phyloP scores from a whole-genome alignment of 2,113 vertebrate species.

The Zootoca vivipara region DNA sequence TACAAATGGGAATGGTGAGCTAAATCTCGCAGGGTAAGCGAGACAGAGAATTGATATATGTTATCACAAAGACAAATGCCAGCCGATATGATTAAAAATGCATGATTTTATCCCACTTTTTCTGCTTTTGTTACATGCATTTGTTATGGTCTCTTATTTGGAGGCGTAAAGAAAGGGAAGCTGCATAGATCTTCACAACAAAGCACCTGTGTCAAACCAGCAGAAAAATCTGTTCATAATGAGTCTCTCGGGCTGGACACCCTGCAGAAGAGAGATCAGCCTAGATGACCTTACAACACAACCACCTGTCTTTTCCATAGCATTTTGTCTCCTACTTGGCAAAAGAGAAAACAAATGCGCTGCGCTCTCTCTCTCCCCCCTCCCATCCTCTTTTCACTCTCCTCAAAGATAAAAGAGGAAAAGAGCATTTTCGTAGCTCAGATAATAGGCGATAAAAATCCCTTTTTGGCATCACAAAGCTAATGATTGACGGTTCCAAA shows the following conservation, averaged over 20 bases:
- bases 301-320: constrained; percentile 27
- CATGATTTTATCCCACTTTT: constrained; percentile 4
- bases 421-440: constrained; percentile 22
- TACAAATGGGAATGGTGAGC: background rate
- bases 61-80: constrained; percentile 13
- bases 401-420: constrained; percentile 1
- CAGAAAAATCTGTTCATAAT: constrained; percentile 47
- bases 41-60: background rate
- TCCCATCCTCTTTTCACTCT: background rate
- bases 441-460: constrained; percentile 37
- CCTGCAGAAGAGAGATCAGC: constrained; percentile 17
- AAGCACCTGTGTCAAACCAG: constrained; percentile 36
- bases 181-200: constrained; percentile 27
- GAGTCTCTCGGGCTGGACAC: constrained; percentile 36
- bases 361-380: background rate
- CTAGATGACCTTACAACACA: constrained; percentile 45
- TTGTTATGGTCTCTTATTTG: constrained; percentile 24
- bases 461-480: constrained; percentile 37
- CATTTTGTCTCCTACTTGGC: constrained; percentile 22
- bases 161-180: constrained; percentile 32
- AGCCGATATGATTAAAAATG: constrained; percentile 31
- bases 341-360: constrained; percentile 18
- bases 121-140: background rate
- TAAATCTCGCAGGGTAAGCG: background rate
- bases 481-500: constrained; percentile 19